These are phyloP conservation scores for Tigriopus japonicus DNA, from an alignment of 1,140 invertebrate genomes.

Conservation along the genomic window DNA sequence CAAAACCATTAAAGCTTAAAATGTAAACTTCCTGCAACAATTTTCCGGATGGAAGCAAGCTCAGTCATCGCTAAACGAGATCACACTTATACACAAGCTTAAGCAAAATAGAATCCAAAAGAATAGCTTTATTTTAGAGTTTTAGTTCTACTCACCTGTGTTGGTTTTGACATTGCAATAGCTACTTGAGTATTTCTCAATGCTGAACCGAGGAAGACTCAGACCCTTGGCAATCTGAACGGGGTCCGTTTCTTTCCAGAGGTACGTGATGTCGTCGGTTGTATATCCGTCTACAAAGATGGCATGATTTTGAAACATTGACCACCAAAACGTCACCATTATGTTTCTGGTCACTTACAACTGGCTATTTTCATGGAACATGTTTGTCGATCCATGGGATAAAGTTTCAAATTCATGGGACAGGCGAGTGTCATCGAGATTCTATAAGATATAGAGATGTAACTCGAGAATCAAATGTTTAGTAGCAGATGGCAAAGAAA, in stretches of 20 bases:
- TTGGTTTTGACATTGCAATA: constrained; percentile 91
- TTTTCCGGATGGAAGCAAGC: too few relatives aligned
- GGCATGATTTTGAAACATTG: too few relatives aligned
- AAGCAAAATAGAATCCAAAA: neutral
- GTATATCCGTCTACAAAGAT: constrained; percentile 68
- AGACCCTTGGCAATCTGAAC: constrained; percentile 84
- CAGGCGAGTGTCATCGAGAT: constrained; percentile 82
- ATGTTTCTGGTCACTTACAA: constrained; percentile 63
- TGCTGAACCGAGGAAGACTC: constrained; percentile 72
- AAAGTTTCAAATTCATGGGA: constrained; percentile 87
- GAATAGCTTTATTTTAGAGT: neutral
- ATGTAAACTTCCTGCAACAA: too few relatives aligned
- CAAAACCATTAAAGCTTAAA: too few relatives aligned
- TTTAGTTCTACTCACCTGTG: constrained; percentile 42
- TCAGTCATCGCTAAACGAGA: too few relatives aligned
- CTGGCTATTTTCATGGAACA: constrained; percentile 83
- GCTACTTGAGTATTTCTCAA: constrained; percentile 75
- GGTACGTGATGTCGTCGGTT: constrained; percentile 74
- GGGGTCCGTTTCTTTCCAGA: constrained; percentile 81
- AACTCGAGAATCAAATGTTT: too few relatives aligned
- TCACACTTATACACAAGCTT: too few relatives aligned
- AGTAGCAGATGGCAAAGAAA: too few relatives aligned
- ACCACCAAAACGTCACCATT: neutral
- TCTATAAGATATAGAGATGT: constrained; percentile 34
- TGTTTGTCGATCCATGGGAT: constrained; percentile 77